Evolutionary conservation across 1,140 invertebrate species (phyloP).

Genomic region (Ceratosolen fusciceps): DNA sequence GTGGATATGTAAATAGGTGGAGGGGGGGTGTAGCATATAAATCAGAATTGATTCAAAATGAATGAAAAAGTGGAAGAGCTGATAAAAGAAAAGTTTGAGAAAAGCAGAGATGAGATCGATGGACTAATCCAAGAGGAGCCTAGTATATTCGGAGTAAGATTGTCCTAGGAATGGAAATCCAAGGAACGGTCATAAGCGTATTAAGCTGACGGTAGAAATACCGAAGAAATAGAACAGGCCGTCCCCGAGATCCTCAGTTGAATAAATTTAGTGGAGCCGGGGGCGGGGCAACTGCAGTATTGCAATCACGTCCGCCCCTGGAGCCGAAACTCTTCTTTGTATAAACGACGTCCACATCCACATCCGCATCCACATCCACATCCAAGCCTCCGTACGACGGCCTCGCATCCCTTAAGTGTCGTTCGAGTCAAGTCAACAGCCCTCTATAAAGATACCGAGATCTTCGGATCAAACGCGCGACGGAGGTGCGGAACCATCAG

Average conservation of each 20-base stretch:
- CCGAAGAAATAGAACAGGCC: not conserved
- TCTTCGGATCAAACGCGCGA: no score
- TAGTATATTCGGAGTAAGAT: not conserved
- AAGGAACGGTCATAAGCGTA: not conserved
- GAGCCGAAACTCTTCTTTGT: conserved; percentile 1
- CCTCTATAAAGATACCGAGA: no score
- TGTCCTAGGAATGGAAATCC: not conserved
- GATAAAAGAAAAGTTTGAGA: no score
- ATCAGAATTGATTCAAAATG: no score
- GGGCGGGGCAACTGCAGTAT: not conserved
- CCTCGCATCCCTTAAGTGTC: conserved; percentile 28
- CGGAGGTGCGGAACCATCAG: no score
- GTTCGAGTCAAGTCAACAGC: conserved; percentile 23
- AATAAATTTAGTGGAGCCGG: not conserved
- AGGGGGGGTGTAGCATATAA: no score
- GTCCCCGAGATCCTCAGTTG: not conserved
- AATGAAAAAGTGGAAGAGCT: no score
- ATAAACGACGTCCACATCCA: conserved; percentile 30
- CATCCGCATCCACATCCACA: no score
- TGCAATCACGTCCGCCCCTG: not conserved
- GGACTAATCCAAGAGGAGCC: no score
- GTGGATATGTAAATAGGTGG: no score
- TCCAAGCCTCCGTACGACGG: not conserved
- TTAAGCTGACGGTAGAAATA: not conserved
- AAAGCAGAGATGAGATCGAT: no score